Percentiles rank a stretch among this genome's conserved stretches.
These are phyloP conservation scores for Sterna hirundo DNA, from an alignment of 2,113 vertebrate species.

Conservation along the genomic window DNA sequence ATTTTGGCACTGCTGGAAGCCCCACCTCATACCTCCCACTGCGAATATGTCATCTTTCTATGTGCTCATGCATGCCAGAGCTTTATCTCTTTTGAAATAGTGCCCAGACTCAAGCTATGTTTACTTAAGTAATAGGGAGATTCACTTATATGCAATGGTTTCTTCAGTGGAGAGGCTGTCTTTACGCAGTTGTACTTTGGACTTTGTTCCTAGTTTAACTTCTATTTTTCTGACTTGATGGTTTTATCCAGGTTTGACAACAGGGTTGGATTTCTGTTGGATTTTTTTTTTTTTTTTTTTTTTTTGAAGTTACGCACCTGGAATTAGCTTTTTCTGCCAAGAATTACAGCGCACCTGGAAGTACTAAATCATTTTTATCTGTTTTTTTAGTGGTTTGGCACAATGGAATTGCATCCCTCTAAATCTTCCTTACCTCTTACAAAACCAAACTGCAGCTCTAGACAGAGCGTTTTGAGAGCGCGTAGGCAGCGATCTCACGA, in stretches of 20 bases:
- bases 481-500: not conserved
- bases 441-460: conserved; percentile 21
- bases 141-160: conserved; percentile 65
- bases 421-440: conserved; percentile 47
- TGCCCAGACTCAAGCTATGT: conserved; percentile 72
- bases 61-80: conserved; percentile 68
- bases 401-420: conserved; percentile 51
- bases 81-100: conserved; percentile 74
- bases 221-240: conserved; percentile 74
- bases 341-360: conserved; percentile 76
- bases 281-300: not conserved
- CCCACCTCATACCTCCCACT: conserved; percentile 80
- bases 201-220: conserved; percentile 69
- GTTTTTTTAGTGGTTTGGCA: conserved; percentile 61
- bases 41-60: conserved; percentile 66
- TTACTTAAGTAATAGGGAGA: conserved; percentile 76
- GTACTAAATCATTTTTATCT: conserved; percentile 78
- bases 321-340: conserved; percentile 77
- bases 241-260: conserved; percentile 80
- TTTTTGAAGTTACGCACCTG: conserved; percentile 75
- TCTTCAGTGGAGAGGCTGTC: conserved; percentile 51
- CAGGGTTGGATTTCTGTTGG: not conserved
- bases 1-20: conserved; percentile 63
- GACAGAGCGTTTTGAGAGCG: not conserved
- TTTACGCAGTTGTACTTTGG: conserved; percentile 47